These are phyloP conservation scores for silkworm (Bombyx mori) DNA, from an alignment of 1,140 invertebrate genomes.

Conservation along the genomic window ASM3026992v2 NC_085125.1:5203001-5203500, in stretches of 20 bases:
- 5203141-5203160: no score
- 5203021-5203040: no score
- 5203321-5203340: background rate
- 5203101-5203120: no score
- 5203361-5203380: background rate
- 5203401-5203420: slow-evolving; percentile 5
- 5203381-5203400: background rate
- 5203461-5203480: slow-evolving; percentile 11
- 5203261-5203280: slow-evolving; percentile 7
- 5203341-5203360: background rate
- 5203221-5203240: slow-evolving; percentile 3
- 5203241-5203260: slow-evolving; percentile 8
- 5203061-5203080: no score
- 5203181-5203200: no score
- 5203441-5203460: slow-evolving; percentile 11
- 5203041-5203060: no score
- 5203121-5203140: no score
- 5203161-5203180: no score
- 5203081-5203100: no score
- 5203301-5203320: background rate
- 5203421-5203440: slow-evolving; percentile 6
- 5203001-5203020: no score
- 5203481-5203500: slow-evolving; percentile 12
- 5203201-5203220: background rate
- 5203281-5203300: slow-evolving; percentile 1